These are phyloP conservation scores for Eremobia ochroleuca DNA, from an alignment of 2,888 invertebrate species.

Conservation along the genomic window DNA sequence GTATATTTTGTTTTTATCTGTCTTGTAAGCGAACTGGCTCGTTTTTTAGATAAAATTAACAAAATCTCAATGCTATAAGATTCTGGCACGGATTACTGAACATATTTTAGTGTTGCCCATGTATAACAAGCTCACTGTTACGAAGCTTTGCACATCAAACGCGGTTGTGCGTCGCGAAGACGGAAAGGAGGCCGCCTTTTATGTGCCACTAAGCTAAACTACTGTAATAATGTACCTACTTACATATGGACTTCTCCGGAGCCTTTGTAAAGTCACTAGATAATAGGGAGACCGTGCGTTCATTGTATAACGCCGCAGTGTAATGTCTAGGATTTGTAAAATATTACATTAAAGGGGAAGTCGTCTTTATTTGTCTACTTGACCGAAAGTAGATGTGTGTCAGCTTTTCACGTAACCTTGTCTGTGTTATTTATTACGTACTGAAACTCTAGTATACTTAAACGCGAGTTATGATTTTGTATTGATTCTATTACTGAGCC, in stretches of 20 bases:
- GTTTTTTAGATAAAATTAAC: background rate
- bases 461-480: background rate
- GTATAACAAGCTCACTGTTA: conserved; percentile 7
- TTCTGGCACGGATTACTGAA: background rate
- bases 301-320: conserved; percentile 11
- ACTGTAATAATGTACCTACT: conserved; percentile 13
- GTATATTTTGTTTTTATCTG: conserved; percentile 10
- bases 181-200: conserved; percentile 31
- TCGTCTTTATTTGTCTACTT: conserved; percentile 4
- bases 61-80: background rate
- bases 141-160: conserved; percentile 34
- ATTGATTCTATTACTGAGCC: background rate
- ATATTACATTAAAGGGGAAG: conserved; percentile 14
- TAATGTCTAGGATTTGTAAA: conserved; percentile 18
- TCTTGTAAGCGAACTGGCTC: background rate
- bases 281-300: conserved; percentile 28
- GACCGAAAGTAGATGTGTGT: background rate
- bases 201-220: conserved; percentile 31
- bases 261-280: conserved; percentile 29
- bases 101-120: background rate
- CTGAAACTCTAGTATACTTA: background rate
- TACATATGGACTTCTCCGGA: background rate
- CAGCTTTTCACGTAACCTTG: background rate
- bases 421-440: background rate
- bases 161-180: background rate